Conservation (phyloP, 2,113 vertebrate species). For the Stictonetta naevosa region DNA sequence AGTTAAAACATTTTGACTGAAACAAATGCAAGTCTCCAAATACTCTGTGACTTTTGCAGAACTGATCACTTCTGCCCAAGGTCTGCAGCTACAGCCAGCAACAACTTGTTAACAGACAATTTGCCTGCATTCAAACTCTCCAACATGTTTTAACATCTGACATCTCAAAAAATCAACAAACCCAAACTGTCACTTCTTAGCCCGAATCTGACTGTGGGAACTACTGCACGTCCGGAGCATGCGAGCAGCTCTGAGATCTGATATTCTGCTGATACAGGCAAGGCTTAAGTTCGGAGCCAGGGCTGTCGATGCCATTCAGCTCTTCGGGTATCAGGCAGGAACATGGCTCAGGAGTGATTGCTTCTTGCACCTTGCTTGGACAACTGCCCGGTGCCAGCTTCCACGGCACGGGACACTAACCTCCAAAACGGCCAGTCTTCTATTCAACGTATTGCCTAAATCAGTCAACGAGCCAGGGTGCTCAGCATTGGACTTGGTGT, state of each 20-base stretch:
- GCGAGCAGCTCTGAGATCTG: neutral
- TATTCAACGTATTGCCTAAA: neutral
- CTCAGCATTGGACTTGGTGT: neutral
- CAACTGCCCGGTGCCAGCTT: neutral
- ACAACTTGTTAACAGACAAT: neutral
- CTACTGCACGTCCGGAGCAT: neutral
- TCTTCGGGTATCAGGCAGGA: fast-evolving
- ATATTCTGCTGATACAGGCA: fast-evolving
- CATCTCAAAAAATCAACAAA: neutral
- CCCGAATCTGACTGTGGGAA: neutral
- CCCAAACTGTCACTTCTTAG: neutral
- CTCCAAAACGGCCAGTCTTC: neutral
- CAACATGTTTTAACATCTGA: neutral
- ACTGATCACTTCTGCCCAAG: neutral
- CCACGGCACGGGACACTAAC: neutral
- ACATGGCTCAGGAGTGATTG: fast-evolving
- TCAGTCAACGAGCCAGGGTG: neutral
- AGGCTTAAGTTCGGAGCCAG: neutral
- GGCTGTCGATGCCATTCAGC: fast-evolving
- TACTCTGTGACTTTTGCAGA: neutral
- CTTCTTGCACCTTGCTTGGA: neutral
- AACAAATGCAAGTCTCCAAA: slow-evolving; percentile 6
- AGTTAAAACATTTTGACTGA: slow-evolving; percentile 29
- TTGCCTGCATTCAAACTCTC: neutral
- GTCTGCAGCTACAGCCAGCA: neutral